Evolutionary conservation across 2,113 vertebrate genomes (phyloP).

Genomic region (Cyrtonyx montezumae): DNA sequence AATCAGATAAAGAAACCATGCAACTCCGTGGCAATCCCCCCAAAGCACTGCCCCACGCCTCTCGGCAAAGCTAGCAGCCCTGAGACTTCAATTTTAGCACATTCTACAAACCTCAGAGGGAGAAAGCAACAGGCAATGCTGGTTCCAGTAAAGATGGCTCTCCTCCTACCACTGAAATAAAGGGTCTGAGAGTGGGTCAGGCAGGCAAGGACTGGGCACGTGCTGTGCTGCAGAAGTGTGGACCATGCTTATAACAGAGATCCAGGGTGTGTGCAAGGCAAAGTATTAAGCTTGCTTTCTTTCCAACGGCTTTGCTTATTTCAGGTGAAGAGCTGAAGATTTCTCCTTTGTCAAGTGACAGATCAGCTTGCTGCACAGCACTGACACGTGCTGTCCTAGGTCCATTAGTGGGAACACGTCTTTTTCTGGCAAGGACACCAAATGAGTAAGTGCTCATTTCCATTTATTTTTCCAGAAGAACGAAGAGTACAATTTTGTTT

Average conservation of each 20-base stretch:
- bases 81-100: background rate
- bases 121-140: background rate
- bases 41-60: background rate
- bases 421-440: background rate
- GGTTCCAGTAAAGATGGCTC: background rate
- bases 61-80: background rate
- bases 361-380: background rate
- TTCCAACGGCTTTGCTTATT: background rate
- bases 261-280: background rate
- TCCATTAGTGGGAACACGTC: background rate
- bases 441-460: background rate
- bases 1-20: background rate
- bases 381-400: background rate
- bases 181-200: background rate
- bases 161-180: background rate
- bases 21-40: background rate
- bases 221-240: background rate
- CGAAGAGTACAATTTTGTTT: background rate
- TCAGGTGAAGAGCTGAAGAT: background rate
- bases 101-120: background rate
- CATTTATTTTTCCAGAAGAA: background rate
- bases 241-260: background rate
- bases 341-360: background rate
- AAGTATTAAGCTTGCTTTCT: background rate
- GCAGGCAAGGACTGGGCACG: background rate